Conservation (phyloP, 2,888 invertebrate species). For the Trichacis sp. region DNA sequence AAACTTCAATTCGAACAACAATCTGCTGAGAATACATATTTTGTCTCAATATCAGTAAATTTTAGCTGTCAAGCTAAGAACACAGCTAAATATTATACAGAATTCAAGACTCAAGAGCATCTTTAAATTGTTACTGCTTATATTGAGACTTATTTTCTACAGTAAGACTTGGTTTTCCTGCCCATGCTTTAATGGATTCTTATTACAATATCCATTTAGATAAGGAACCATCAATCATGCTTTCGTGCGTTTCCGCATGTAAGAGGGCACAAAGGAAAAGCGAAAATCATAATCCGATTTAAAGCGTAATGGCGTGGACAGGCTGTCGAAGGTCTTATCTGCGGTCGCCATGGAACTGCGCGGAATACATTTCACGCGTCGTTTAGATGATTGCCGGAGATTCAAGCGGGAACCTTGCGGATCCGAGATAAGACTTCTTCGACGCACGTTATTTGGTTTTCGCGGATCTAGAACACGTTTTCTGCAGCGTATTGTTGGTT, state of each 20-base stretch:
- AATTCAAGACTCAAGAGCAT: too few species aligned
- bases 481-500: too few species aligned
- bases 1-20: too few species aligned
- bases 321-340: conserved; percentile 55
- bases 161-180: too few species aligned
- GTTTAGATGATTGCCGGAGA: conserved; percentile 63
- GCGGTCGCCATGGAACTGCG: conserved; percentile 53
- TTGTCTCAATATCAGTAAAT: too few species aligned
- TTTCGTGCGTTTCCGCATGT: background rate
- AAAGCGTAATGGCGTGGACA: conserved; percentile 55
- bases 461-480: too few species aligned
- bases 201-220: background rate
- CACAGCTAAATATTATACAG: too few species aligned
- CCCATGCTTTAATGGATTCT: too few species aligned
- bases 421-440: conserved; percentile 47
- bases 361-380: conserved; percentile 60
- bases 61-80: too few species aligned
- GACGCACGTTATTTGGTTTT: conserved; percentile 8
- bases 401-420: conserved; percentile 45
- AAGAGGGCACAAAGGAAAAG: conserved; percentile 1
- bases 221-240: background rate
- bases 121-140: too few species aligned
- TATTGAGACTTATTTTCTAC: too few species aligned
- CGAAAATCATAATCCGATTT: conserved; percentile 42
- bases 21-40: too few species aligned